Conservation (phyloP, 2,888 invertebrate species). For the Apoda limacodes region DNA sequence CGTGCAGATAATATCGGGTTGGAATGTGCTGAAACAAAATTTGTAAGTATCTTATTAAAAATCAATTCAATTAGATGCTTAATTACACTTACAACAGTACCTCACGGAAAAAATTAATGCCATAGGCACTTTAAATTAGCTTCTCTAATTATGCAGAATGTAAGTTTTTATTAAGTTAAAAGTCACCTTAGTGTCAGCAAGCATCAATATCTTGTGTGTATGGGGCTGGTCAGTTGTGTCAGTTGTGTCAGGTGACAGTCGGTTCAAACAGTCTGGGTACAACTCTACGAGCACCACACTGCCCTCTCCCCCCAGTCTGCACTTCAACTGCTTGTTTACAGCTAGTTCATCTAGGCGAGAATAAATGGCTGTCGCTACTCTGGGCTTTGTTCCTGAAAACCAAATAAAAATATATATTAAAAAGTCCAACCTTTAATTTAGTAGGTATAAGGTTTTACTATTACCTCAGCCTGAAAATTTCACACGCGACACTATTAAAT, state of each 20-base stretch:
- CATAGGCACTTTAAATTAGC: conserved; percentile 14
- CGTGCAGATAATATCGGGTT: conserved; percentile 45
- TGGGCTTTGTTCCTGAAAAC: conserved; percentile 69
- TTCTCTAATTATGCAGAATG: conserved; percentile 8
- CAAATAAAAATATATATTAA: too few relatives aligned
- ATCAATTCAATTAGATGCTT: too few relatives aligned
- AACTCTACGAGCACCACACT: conserved; percentile 74
- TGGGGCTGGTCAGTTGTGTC: conserved; percentile 67
- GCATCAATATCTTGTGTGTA: conserved; percentile 70
- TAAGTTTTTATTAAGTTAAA: background rate
- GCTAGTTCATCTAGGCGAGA: conserved; percentile 66
- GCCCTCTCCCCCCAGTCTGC: conserved; percentile 67
- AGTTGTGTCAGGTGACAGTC: conserved; percentile 63
- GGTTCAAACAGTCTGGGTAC: conserved; percentile 73
- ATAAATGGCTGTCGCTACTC: conserved; percentile 67
- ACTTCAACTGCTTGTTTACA: conserved; percentile 52
- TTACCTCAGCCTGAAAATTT: too few relatives aligned
- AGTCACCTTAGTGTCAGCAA: conserved; percentile 73
- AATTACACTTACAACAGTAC: too few relatives aligned
- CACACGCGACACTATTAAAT: too few relatives aligned
- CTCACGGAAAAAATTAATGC: too few relatives aligned
- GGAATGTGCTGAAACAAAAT: conserved; percentile 53
- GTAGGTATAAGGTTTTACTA: too few relatives aligned
- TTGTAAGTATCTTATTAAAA: too few relatives aligned
- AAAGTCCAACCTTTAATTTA: too few relatives aligned